Percentiles rank a stretch among this genome's conserved stretches.
Evolutionary conservation across 2,888 invertebrate genomes (phyloP).

Genomic region (Tigriopus californicus): DNA sequence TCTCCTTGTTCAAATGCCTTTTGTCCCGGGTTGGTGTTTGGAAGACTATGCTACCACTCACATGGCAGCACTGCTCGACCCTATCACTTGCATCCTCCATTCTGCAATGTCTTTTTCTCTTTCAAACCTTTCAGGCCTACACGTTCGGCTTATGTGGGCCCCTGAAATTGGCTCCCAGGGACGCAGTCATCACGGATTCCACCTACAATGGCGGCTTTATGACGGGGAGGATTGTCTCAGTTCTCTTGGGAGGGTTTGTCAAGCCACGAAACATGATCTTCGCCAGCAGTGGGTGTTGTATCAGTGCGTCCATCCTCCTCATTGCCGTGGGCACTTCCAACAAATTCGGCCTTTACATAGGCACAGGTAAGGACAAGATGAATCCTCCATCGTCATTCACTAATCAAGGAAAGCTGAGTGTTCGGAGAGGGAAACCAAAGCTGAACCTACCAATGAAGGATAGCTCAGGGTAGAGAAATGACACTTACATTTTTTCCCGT

Average conservation of each 20-base stretch:
- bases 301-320: background rate
- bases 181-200: conserved; percentile 6
- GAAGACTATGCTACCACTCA: no score
- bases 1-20: no score
- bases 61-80: no score
- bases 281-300: background rate
- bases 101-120: background rate
- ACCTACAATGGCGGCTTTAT: conserved; percentile 15
- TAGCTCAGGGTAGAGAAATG: no score
- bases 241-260: conserved; percentile 1
- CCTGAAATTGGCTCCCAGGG: background rate
- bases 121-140: conserved; percentile 2
- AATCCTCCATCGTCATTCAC: no score
- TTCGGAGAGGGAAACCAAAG: no score
- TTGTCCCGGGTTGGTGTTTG: no score
- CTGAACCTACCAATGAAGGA: no score
- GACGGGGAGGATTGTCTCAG: conserved; percentile 1
- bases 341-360: background rate
- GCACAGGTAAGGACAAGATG: conserved; percentile 1
- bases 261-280: conserved; percentile 5
- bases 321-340: background rate
- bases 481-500: no score
- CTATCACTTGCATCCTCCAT: no score
- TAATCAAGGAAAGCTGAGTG: no score
- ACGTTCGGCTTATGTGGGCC: conserved; percentile 10